A percentile compares a stretch with the other conserved stretches of the same genome.
Conservation (phyloP, 2,797 vertebrate species). For the Cephalopachus bancanus region DNA sequence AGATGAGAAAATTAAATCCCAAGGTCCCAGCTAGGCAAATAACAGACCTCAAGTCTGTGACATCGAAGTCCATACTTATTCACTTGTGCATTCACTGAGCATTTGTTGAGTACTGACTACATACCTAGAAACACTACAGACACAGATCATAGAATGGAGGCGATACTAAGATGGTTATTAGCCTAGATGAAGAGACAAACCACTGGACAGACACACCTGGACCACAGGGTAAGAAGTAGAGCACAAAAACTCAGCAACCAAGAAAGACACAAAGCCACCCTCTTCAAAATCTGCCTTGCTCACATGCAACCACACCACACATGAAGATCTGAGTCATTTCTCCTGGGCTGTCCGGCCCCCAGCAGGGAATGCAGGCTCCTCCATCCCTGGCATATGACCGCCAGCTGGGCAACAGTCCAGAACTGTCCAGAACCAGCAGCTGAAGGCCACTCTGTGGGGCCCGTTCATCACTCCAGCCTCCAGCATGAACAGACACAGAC, state of each 20-base stretch:
- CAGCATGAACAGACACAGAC: background rate
- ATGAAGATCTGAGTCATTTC: background rate
- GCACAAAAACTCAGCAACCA: background rate
- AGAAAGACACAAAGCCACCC: background rate
- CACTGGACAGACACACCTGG: background rate
- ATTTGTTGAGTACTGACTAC: constrained; percentile 6
- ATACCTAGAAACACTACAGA: background rate
- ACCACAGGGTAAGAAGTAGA: background rate
- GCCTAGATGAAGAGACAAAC: background rate
- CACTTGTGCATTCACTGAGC: background rate
- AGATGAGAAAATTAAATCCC: constrained; percentile 54
- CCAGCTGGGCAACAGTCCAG: background rate
- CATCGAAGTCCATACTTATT: background rate
- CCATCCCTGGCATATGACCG: background rate
- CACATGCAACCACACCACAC: background rate
- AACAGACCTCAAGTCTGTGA: background rate
- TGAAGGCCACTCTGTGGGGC: background rate
- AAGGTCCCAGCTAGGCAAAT: background rate
- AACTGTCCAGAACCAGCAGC: background rate
- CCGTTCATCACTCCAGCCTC: background rate
- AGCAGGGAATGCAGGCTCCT: background rate
- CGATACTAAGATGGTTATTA: background rate
- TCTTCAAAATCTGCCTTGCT: background rate
- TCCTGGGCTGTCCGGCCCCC: background rate
- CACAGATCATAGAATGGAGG: background rate